Conservation (phyloP, 2,797 vertebrate genomes). For the Cirrhinus molitorella region DNA sequence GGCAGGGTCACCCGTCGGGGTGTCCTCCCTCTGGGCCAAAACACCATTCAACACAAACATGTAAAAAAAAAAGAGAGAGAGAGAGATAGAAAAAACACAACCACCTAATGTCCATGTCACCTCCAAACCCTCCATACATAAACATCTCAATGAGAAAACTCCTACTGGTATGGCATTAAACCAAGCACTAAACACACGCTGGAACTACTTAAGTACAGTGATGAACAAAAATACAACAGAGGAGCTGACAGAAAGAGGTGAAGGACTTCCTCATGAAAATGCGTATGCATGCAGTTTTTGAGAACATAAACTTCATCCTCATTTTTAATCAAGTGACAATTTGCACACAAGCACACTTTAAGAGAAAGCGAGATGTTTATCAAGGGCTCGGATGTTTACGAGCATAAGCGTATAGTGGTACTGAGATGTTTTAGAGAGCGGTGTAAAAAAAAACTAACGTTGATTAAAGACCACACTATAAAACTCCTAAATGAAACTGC, state of each 20-base stretch:
- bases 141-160: conserved; percentile 16
- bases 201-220: not conserved
- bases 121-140: conserved; percentile 2
- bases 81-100: not conserved
- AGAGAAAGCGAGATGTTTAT: conserved; percentile 15
- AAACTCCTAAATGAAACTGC: conserved; percentile 13
- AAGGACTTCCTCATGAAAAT: not conserved
- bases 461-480: conserved; percentile 32
- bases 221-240: not conserved
- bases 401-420: not conserved
- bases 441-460: conserved; percentile 2
- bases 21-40: conserved; percentile 34
- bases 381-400: conserved; percentile 7
- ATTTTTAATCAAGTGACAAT: conserved; percentile 29
- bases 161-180: not conserved
- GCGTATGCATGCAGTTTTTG: not conserved
- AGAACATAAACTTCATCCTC: not conserved
- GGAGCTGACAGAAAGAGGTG: conserved; percentile 8
- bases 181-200: not conserved
- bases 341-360: conserved; percentile 16
- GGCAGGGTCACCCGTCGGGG: conserved; percentile 38
- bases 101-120: conserved; percentile 5
- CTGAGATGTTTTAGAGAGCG: conserved; percentile 4
- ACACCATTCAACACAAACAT: conserved; percentile 31
- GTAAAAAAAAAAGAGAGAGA: not conserved